Evolutionary conservation across 2,113 vertebrate species (phyloP).

Genomic region (Clarias magur): DNA sequence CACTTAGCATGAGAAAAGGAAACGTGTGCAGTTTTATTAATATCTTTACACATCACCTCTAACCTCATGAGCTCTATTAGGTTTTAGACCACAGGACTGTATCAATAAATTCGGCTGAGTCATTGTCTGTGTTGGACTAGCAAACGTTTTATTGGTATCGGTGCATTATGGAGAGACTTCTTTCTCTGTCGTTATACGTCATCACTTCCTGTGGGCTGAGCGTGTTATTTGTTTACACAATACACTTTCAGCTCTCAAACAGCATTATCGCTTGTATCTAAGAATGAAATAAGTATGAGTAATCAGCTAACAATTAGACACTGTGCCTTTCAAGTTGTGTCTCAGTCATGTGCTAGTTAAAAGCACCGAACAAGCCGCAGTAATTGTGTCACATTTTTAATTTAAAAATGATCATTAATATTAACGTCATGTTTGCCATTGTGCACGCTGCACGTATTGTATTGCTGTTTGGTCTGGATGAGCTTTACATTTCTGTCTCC

Average conservation of each 20-base stretch:
- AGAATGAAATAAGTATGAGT: background rate
- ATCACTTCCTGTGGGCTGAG: background rate
- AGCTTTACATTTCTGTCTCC: background rate
- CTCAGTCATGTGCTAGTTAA: background rate
- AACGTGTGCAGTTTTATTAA: background rate
- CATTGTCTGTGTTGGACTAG: background rate
- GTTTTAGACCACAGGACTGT: background rate
- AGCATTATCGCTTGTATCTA: background rate
- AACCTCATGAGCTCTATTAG: too few species aligned
- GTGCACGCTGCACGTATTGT: background rate
- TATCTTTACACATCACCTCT: too few species aligned
- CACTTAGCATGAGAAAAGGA: background rate
- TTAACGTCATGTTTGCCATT: background rate
- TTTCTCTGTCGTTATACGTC: background rate
- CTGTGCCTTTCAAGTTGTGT: background rate
- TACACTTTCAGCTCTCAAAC: background rate
- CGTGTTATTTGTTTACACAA: background rate
- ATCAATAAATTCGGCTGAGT: background rate
- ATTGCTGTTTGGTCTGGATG: background rate
- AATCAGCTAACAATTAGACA: background rate
- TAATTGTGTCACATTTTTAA: background rate
- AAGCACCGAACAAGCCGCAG: background rate
- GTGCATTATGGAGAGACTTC: background rate
- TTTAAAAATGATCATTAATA: too few species aligned
- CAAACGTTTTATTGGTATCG: background rate